Percentiles rank a stretch among this genome's conserved stretches.
Evolutionary conservation across 2,113 vertebrate genomes (phyloP).

Genomic region (Lontra canadensis): DNA sequence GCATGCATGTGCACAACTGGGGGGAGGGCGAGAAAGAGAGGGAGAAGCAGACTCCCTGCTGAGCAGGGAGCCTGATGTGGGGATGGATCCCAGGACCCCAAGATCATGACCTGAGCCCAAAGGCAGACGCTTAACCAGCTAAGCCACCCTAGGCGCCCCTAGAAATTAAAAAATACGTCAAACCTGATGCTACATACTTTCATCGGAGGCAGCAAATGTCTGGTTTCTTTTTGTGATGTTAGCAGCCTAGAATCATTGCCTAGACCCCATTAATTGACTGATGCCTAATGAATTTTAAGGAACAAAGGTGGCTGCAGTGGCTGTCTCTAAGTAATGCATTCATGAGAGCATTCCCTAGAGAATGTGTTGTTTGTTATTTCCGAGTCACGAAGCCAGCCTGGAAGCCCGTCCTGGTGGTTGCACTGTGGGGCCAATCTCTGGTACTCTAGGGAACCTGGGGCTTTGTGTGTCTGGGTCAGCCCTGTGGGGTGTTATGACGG

Average conservation of each 20-base stretch:
- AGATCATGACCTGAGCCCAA: too few relatives aligned
- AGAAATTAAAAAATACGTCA: background rate
- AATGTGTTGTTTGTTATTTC: background rate
- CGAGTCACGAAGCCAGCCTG: background rate
- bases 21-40: too few relatives aligned
- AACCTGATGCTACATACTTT: background rate
- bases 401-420: background rate
- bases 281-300: constrained; percentile 2
- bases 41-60: too few relatives aligned
- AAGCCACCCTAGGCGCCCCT: background rate
- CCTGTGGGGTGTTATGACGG: background rate
- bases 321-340: background rate
- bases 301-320: background rate
- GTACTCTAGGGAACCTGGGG: background rate
- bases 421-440: background rate
- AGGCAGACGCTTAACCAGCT: too few relatives aligned
- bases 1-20: too few relatives aligned
- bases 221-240: background rate
- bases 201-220: background rate
- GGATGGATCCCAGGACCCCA: too few relatives aligned
- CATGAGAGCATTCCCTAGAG: background rate
- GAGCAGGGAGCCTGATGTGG: too few relatives aligned
- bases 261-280: background rate
- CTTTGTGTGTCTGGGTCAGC: background rate
- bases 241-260: background rate